Evolutionary conservation across 1,140 invertebrate species (phyloP), one percentile per base, ranked within the genome.

Genomic region (Procambarus clarkii): DNA sequence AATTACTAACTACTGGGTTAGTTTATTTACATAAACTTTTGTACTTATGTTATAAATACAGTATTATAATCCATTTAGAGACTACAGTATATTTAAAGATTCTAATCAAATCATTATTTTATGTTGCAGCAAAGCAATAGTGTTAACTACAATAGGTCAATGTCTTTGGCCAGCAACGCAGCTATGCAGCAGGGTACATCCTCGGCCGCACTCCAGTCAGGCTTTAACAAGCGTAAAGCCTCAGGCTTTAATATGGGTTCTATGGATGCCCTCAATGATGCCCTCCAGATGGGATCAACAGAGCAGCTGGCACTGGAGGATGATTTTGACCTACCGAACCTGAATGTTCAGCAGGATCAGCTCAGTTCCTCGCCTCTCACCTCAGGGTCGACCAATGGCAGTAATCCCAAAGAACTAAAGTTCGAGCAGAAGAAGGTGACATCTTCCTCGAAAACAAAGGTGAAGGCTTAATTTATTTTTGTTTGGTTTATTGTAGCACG

Each of bases 381-480:
- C 92, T 91, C 90, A 24, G 88, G 79, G 18, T 83, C 78, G 24
- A 83, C 83, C 84, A 88, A 81, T 81, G 93, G 89, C 94, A 82
- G 93, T 95, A 92, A 96, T 93, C 71, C 88, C 82, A 91, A 85
- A 48, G 88, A 85, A 50, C 95, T 97, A 94, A 97, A 96, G 94
- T 98, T 96, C 94, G 97, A 97, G 95, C 97, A 97, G 94, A 97
- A 97, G 93, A 96, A 96, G 93, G 95, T 96, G 93, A 97, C 97
- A 50, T 97, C 97, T 46, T 96, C 97, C 5, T 97, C 96, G 18
- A 97, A 97, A 92, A 97, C 97, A 1, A 97, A 97, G 94, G 92
- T 93, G 24, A 91, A 92, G 95, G n/a, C 11, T 34, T 34, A 74
- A 34, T 21, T 69, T 18, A 69, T 18, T 69, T 54, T 9, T 54